A percentile compares a stretch with the other conserved stretches of the same genome.
Conservation (phyloP, 2,113 vertebrate species). For the Acinonyx jubatus region DNA sequence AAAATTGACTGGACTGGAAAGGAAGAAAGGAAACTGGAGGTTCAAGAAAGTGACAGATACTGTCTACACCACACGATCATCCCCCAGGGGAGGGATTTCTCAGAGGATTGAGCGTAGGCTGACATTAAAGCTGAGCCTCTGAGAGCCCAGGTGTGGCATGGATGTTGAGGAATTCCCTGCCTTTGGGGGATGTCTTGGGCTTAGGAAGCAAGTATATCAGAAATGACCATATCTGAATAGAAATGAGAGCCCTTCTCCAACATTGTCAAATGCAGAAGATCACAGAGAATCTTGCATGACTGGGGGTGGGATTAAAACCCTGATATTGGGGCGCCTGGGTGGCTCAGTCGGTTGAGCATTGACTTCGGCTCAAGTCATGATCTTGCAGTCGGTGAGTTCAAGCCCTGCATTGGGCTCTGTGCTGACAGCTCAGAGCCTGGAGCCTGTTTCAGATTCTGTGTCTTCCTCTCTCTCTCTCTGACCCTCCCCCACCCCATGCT, state of each 20-base stretch:
- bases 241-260: neutral
- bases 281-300: neutral
- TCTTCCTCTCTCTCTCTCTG: too few relatives aligned
- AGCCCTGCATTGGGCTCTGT: too few relatives aligned
- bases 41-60: neutral
- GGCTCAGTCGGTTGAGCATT: too few relatives aligned
- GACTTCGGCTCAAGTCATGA: too few relatives aligned
- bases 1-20: neutral
- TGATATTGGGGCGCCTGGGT: neutral
- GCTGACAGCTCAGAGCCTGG: too few relatives aligned
- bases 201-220: neutral
- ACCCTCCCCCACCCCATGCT: too few relatives aligned
- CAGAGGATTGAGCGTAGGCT: rapidly evolving
- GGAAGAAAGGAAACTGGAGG: neutral
- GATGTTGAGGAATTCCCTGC: neutral
- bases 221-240: neutral
- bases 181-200: neutral
- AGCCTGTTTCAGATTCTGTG: too few relatives aligned
- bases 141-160: neutral
- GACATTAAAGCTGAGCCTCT: neutral
- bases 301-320: neutral
- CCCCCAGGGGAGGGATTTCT: neutral
- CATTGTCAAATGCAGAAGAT: neutral
- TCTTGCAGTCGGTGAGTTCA: too few relatives aligned
- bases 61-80: neutral